phyloP scores from a whole-genome alignment of 2,113 vertebrate species.

The Protomyctophum bolini region DNA sequence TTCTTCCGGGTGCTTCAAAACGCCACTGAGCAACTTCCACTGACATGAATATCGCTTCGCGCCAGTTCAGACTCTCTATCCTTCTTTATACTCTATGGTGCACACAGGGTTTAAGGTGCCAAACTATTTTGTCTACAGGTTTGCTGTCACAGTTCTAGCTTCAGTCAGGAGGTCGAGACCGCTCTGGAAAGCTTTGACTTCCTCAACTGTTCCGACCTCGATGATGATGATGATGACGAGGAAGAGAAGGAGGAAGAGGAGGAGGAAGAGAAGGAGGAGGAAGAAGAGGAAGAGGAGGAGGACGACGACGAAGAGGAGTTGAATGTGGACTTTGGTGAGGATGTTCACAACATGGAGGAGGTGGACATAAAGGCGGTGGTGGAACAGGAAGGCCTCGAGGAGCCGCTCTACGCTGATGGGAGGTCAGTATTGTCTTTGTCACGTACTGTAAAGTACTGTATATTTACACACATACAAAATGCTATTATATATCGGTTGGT shows the following conservation, averaged over 20 bases:
- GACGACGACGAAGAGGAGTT: not conserved
- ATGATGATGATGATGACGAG: conserved; percentile 78
- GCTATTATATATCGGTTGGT: no score
- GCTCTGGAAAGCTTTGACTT: conserved; percentile 97
- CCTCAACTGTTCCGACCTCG: conserved; percentile 91
- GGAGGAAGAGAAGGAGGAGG: conserved; percentile 13
- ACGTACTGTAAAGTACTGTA: not conserved
- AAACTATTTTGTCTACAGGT: conserved; percentile 66
- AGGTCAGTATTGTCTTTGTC: conserved; percentile 57
- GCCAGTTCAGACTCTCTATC: no score
- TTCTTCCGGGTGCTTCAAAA: no score
- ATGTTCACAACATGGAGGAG: conserved; percentile 7
- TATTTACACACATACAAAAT: no score
- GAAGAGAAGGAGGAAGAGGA: conserved; percentile 43
- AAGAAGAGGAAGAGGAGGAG: not conserved
- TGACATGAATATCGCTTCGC: no score
- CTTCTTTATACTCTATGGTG: no score
- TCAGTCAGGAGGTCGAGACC: conserved; percentile 91
- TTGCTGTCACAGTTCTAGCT: conserved; percentile 87
- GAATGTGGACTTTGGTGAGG: not conserved
- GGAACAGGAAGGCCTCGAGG: conserved; percentile 18
- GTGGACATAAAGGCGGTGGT: conserved; percentile 17
- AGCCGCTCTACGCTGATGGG: conserved; percentile 50
- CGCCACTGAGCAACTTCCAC: no score
- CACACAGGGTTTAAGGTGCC: no score